Evolutionary conservation across 2,113 vertebrate genomes (phyloP), one percentile per base, ranked within the genome.

Genomic region (Patagioenas fasciata): DNA sequence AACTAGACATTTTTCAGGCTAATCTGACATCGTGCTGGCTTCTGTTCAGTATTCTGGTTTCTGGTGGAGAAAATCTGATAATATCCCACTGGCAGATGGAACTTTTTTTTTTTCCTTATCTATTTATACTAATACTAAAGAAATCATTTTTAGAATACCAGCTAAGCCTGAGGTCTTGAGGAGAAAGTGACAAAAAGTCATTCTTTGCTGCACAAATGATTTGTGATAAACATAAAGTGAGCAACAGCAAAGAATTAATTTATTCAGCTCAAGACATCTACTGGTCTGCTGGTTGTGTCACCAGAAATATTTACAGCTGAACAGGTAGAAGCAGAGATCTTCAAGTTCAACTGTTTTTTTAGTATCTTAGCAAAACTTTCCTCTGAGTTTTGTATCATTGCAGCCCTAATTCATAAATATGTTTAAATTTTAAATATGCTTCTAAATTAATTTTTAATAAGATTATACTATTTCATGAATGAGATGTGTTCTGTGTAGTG

Each of bases 401-500:
- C 57, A 89, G 19, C 21, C 11, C 11, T 86, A 94, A 94, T 80
- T 92, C 71, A 96, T 77, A 96, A 95, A 85, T 51, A 92, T 81
- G 31, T 91, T 97, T 95, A 96, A 96, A 94, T 89, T 95, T 97
- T 97, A 96, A 97, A 78, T 73, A 89, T 75, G 18, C 7, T 80
- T 75, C 66, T 80, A 65, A 72, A 89, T 97, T 80, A 94, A 96
- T 96, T 94, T 96, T 96, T 97, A 87, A 97, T 93, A 80, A 85
- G 53, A 48, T 44, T 57, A 17, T 53, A 53, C 56, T 96, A 26
- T 50, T 78, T 89, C 72, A 60, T 83, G 85, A 93, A 93, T 80
- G 84, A 95, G 64, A 90, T 88, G 91, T 95, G 51, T 77, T 88
- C 48, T 89, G 69, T 87, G 56, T 38, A 51, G 69, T 40, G 78